These are phyloP conservation scores for Microtus montanus DNA, from an alignment of 2,113 vertebrate species.

Conservation along the genomic window DNA sequence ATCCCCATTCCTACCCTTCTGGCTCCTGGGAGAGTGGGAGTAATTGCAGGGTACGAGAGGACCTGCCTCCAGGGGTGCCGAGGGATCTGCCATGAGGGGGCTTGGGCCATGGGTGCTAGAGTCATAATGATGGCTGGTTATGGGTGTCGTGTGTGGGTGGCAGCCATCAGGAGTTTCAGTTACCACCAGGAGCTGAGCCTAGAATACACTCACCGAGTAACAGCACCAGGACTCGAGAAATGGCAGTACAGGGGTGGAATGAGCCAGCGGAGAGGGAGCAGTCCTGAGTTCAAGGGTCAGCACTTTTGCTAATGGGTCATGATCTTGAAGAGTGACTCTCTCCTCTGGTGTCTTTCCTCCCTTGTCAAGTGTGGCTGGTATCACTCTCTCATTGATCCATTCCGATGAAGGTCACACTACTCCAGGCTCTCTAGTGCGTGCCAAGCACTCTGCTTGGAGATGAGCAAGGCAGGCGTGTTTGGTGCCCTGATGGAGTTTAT, in stretches of 20 bases:
- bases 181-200: neutral
- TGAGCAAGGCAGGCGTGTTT: neutral
- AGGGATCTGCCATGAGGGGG: constrained; percentile 52
- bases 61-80: constrained; percentile 26
- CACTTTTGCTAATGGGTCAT: neutral
- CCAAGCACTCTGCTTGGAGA: neutral
- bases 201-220: neutral
- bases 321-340: constrained; percentile 14
- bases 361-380: neutral
- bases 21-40: constrained; percentile 70
- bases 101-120: neutral
- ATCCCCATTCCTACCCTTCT: constrained; percentile 34
- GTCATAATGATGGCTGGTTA: neutral
- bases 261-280: neutral
- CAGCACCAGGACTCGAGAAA: neutral
- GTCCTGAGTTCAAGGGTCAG: neutral
- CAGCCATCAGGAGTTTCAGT: neutral
- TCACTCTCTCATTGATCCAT: neutral
- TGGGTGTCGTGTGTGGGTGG: constrained; percentile 28
- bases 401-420: neutral
- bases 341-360: constrained; percentile 8
- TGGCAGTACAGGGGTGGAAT: neutral
- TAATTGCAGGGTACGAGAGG: constrained; percentile 67
- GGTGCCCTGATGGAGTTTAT: neutral
- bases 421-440: neutral